A percentile compares a stretch with the other conserved stretches of the same genome.
These are phyloP conservation scores for Sitophilus oryzae DNA, from an alignment of 1,140 invertebrate genomes.

Conservation along the genomic window DNA sequence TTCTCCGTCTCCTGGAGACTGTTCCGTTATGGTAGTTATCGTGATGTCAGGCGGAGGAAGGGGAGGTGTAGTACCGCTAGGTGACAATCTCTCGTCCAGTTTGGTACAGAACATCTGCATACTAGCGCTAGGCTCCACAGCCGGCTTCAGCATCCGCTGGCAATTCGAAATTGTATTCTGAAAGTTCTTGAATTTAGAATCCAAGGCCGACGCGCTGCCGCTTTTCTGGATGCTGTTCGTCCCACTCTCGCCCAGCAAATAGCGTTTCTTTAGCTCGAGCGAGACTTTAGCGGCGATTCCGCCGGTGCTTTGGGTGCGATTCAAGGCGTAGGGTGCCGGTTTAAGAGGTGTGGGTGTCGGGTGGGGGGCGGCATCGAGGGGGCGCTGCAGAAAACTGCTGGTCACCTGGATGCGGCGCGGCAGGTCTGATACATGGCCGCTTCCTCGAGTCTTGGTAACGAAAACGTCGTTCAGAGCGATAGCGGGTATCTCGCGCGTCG, in stretches of 20 bases:
- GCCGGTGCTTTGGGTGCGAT: constrained; percentile 75
- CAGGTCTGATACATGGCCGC: constrained; percentile 34
- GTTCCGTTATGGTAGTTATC: constrained; percentile 17
- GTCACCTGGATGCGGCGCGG: constrained; percentile 59
- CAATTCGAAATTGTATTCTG: constrained; percentile 81
- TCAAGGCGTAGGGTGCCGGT: constrained; percentile 66
- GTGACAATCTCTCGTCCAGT: constrained; percentile 35
- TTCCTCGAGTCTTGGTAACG: constrained; percentile 48
- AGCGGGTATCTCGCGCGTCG: constrained; percentile 58
- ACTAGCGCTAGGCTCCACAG: constrained; percentile 64
- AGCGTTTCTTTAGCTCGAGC: constrained; percentile 77
- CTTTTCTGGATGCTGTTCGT: constrained; percentile 68
- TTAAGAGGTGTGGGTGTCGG: constrained; percentile 42
- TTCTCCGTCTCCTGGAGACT: constrained; percentile 34
- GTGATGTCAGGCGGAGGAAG: constrained; percentile 26
- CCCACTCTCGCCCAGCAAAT: constrained; percentile 63
- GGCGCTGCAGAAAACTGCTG: constrained; percentile 34
- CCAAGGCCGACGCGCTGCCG: constrained; percentile 76
- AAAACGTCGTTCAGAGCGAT: constrained; percentile 60
- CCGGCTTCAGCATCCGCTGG: constrained; percentile 79
- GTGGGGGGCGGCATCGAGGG: constrained; percentile 27
- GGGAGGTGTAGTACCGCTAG: constrained; percentile 23
- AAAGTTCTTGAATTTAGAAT: constrained; percentile 75
- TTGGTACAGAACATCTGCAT: constrained; percentile 62
- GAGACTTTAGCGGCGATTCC: constrained; percentile 80